Conservation (phyloP, 2,797 vertebrate species). For the Triplophysa bombifrons region DNA sequence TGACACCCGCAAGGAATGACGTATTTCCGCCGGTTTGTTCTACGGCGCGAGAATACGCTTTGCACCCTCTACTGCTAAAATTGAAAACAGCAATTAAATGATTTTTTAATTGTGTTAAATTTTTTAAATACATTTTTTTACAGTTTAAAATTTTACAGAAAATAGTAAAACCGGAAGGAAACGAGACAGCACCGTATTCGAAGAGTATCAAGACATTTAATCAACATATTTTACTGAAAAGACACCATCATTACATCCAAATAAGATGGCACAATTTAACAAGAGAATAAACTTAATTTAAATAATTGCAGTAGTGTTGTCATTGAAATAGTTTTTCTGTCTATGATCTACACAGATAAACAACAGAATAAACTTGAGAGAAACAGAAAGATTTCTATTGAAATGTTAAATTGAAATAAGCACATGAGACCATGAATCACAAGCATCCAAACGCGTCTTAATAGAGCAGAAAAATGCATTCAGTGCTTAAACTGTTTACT, state of each 20-base stretch:
- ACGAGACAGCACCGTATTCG: background rate
- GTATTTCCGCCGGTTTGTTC: conserved; percentile 66
- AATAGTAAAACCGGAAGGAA: background rate
- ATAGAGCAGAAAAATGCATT: background rate
- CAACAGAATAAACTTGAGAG: background rate
- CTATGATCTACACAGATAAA: background rate
- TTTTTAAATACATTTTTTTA: background rate
- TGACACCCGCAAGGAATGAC: conserved; percentile 60
- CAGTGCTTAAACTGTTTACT: background rate
- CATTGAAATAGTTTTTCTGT: background rate
- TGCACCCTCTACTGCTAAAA: background rate
- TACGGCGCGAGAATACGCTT: background rate
- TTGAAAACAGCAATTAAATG: background rate
- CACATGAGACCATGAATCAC: background rate
- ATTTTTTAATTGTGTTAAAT: background rate
- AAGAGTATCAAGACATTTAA: conserved; percentile 15
- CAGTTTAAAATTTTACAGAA: no score
- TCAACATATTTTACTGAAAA: conserved; percentile 5
- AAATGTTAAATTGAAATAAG: background rate
- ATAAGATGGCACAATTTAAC: conserved; percentile 5
- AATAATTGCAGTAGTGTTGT: background rate
- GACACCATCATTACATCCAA: conserved; percentile 11
- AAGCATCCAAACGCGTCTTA: background rate
- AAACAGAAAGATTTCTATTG: background rate
- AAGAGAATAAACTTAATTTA: background rate